Conservation (phyloP, 2,113 vertebrate species). For the Petrocephalus microphthalmus region DNA sequence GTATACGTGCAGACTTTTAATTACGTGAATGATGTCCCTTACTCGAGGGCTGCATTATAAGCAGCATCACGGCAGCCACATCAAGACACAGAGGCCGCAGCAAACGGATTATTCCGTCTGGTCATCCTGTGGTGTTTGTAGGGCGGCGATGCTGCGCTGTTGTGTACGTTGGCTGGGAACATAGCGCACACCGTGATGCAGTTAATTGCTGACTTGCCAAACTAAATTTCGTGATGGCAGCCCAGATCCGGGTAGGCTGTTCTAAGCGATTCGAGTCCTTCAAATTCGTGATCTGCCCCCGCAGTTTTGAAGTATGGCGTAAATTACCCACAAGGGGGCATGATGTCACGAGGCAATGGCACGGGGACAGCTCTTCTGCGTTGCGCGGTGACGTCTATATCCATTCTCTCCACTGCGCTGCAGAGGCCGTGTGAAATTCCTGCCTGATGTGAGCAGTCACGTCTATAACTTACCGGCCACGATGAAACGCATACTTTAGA, state of each 20-base stretch:
- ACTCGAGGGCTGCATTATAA: not conserved
- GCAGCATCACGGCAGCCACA: not conserved
- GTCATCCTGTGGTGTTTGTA: not conserved
- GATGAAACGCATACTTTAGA: not conserved
- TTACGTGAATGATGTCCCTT: not conserved
- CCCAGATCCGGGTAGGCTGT: not conserved
- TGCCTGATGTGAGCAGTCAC: not conserved
- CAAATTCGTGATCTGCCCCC: not conserved
- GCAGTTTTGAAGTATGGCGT: not conserved
- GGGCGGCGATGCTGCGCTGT: not conserved
- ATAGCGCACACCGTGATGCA: not conserved
- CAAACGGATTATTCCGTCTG: not conserved
- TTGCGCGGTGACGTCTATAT: not conserved
- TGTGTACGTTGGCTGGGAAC: not conserved
- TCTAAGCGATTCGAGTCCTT: not conserved
- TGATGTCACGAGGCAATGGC: constrained; percentile 8
- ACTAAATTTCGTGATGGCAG: not conserved
- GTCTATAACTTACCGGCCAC: not conserved
- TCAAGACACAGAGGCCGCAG: not conserved
- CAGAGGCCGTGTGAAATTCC: not conserved
- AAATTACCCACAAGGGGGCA: constrained; percentile 18
- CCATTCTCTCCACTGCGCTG: not conserved
- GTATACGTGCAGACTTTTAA: not conserved
- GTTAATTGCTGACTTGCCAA: not conserved
- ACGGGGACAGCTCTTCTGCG: too few relatives aligned